These are phyloP conservation scores for Armadillidium nasatum DNA, from an alignment of 1,140 invertebrate genomes.

Conservation along the genomic window DNA sequence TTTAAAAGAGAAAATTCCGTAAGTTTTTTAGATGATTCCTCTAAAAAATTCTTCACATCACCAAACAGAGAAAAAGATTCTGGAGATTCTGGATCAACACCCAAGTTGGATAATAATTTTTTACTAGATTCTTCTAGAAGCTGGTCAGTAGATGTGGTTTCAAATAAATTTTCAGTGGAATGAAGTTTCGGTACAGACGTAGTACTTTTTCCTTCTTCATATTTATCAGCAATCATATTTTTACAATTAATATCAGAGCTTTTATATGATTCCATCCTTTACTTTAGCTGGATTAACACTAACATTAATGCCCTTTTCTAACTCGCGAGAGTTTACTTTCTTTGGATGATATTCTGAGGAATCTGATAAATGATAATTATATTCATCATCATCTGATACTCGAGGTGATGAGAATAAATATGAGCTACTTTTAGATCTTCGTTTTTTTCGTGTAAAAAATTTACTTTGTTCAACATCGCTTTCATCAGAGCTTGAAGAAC, in stretches of 20 bases:
- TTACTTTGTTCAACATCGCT: slow-evolving; percentile 27
- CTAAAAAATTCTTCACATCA: slow-evolving; percentile 25
- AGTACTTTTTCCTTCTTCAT: too few species aligned
- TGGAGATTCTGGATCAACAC: slow-evolving; percentile 26
- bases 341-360: background rate
- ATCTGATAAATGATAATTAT: background rate
- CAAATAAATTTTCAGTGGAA: too few species aligned
- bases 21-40: slow-evolving; percentile 29
- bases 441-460: slow-evolving; percentile 22
- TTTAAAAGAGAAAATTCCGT: background rate
- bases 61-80: slow-evolving; percentile 13
- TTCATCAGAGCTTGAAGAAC: slow-evolving; percentile 33
- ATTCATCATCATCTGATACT: background rate
- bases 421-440: slow-evolving; percentile 26
- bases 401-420: slow-evolving; percentile 14
- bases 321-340: background rate
- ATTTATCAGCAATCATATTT: too few species aligned
- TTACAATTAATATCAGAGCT: too few species aligned
- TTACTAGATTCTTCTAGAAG: slow-evolving; percentile 9
- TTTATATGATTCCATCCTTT: too few species aligned
- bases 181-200: too few species aligned
- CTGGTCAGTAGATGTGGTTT: background rate
- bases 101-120: slow-evolving; percentile 14
- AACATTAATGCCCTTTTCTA: too few species aligned
- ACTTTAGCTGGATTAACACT: too few species aligned